These are phyloP conservation scores for Oreochromis aureus DNA, from an alignment of 2,113 vertebrate species.

Conservation along the genomic window DNA sequence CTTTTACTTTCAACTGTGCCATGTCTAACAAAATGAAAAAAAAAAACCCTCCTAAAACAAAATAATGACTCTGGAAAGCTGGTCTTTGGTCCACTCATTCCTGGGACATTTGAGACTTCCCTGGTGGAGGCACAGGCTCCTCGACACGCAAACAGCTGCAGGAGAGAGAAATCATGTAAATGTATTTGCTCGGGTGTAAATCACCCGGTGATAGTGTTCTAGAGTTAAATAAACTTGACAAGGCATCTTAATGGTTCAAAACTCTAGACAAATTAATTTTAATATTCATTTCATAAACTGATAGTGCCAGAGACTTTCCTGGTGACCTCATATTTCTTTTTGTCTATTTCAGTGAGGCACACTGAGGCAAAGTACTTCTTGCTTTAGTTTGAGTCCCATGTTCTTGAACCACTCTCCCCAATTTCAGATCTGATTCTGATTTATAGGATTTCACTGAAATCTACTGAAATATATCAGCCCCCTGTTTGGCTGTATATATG, in stretches of 20 bases:
- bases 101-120: too few relatives aligned
- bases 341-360: accelerated
- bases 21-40: too few relatives aligned
- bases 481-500: neutral
- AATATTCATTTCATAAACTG: neutral
- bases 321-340: neutral
- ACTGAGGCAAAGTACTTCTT: neutral
- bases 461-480: neutral
- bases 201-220: too few relatives aligned
- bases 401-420: neutral
- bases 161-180: too few relatives aligned
- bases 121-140: too few relatives aligned
- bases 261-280: neutral
- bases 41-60: too few relatives aligned
- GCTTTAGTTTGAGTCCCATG: neutral
- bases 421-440: neutral
- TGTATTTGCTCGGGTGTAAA: too few relatives aligned
- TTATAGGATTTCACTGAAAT: neutral
- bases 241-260: neutral
- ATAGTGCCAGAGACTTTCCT: neutral
- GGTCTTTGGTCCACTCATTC: too few relatives aligned
- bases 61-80: too few relatives aligned
- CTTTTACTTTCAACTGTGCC: too few relatives aligned
- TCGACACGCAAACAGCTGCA: too few relatives aligned
- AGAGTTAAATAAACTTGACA: neutral